Evolutionary conservation across 2,113 vertebrate species (phyloP).

Genomic region (Dipodomys ordii): DNA sequence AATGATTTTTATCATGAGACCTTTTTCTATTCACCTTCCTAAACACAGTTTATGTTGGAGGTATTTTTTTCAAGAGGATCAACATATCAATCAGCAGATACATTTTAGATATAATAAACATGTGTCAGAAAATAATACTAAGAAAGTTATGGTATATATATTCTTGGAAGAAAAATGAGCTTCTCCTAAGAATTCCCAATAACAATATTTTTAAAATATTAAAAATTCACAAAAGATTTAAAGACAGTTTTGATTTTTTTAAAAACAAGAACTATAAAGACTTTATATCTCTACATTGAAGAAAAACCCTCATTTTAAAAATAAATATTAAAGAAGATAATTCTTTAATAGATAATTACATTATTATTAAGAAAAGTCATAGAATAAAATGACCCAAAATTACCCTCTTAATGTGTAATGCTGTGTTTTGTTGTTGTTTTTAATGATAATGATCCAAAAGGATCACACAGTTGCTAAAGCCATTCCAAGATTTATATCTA

Average conservation of each 20-base stretch:
- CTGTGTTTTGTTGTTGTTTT: not conserved
- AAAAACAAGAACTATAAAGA: conserved; percentile 27
- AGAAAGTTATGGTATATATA: not conserved
- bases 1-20: not conserved
- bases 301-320: not conserved
- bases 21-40: not conserved
- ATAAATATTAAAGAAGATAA: not conserved
- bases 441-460: conserved; percentile 13
- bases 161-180: not conserved
- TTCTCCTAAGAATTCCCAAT: not conserved
- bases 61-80: not conserved
- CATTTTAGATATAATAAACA: conserved; percentile 2
- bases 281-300: not conserved
- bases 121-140: conserved; percentile 12
- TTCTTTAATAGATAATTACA: too few species aligned
- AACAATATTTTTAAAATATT: not conserved
- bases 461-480: not conserved
- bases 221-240: not conserved
- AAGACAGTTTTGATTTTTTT: not conserved
- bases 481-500: not conserved
- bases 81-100: conserved; percentile 2
- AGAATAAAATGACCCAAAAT: not conserved
- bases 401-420: not conserved
- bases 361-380: not conserved
- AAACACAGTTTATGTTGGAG: not conserved